Evolutionary conservation across 2,888 invertebrate genomes (phyloP), one percentile per base, ranked within the genome.

Genomic region (Phaonia tiefii): DNA sequence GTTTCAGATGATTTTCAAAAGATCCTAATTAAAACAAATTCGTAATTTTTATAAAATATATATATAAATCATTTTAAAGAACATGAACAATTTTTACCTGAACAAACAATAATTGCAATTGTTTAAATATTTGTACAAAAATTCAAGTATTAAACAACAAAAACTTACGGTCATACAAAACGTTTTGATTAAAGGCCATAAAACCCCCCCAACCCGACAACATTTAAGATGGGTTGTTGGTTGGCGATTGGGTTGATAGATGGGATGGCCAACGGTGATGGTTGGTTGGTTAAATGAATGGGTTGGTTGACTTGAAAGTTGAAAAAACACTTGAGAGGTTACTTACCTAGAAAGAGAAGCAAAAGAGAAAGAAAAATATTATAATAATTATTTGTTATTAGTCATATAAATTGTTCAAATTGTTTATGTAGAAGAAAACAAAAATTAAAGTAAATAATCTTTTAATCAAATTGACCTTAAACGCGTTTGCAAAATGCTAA

Each of bases 321-420:
- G 71, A 67, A 76, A 56, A 72, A 63, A 70, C 46, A 70, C 46
- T 74, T 22, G 60, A 22, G 51, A 72, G 71, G 73, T 74, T 67
- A 79, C 82, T 82, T 79, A 82, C 82, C 82, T 82, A 76, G 73
- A 82, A 82, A 71, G 63, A 79, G 20, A 73, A 39, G 42, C 42
- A 70, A 10, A 56, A 44, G 39, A 58, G 11, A 56, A 42, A 58
- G 60, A 54, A 71, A 11, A 67, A 69, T 26, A 71, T 60, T n/a
- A n/a, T n/a, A 31, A 31, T 31, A 31, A 31, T 31, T 31, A n/a
- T n/a, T n/a, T n/a, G 75, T 78, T 72, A 81, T 78, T 71, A 78
- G 78, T 78, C 71, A 78, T 20, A 72, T 46, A 15, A 51, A 49
- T 17, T 31, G 3, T 31, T 39, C 39, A 31, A 31, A 31, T 5